Percentiles rank a stretch among this genome's conserved stretches.
Evolutionary conservation across 2,113 vertebrate species (phyloP).

Genomic region (Glaucidium brasilianum): DNA sequence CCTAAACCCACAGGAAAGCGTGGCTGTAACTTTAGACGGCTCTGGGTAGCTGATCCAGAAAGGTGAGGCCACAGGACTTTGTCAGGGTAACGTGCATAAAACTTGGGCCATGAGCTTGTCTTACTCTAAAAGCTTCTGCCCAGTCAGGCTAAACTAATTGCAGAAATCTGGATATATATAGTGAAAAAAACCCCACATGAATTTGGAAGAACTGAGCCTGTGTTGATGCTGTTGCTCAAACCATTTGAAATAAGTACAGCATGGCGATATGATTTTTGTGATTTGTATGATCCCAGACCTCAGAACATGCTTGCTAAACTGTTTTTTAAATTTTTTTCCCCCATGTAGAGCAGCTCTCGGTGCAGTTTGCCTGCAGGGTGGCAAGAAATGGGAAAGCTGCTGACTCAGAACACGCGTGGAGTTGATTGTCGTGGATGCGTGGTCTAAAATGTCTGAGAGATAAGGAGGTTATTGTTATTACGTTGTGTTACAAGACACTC

Average conservation of each 20-base stretch:
- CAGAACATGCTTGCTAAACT: fast-evolving
- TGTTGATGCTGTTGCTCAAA: background rate
- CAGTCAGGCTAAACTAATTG: background rate
- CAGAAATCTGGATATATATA: background rate
- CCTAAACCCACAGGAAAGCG: background rate
- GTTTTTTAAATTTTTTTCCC: too few relatives aligned
- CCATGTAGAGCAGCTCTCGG: background rate
- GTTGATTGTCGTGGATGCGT: fast-evolving
- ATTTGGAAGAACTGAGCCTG: background rate
- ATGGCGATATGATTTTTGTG: fast-evolving
- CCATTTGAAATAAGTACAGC: background rate
- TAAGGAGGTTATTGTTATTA: background rate
- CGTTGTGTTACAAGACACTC: too few relatives aligned
- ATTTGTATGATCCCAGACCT: too few relatives aligned
- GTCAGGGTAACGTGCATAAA: background rate
- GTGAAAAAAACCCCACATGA: too few relatives aligned
- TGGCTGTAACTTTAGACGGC: background rate
- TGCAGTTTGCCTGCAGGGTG: background rate
- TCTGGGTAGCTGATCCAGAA: background rate
- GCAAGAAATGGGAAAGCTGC: background rate
- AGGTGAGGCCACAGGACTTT: background rate
- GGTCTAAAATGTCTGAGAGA: background rate
- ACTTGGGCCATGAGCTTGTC: background rate
- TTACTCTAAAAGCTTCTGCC: background rate
- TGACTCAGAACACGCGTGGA: fast-evolving